These are phyloP conservation scores for Microcebus griseorufus DNA, from an alignment of 2,113 vertebrate species.

Conservation along the genomic window DNA sequence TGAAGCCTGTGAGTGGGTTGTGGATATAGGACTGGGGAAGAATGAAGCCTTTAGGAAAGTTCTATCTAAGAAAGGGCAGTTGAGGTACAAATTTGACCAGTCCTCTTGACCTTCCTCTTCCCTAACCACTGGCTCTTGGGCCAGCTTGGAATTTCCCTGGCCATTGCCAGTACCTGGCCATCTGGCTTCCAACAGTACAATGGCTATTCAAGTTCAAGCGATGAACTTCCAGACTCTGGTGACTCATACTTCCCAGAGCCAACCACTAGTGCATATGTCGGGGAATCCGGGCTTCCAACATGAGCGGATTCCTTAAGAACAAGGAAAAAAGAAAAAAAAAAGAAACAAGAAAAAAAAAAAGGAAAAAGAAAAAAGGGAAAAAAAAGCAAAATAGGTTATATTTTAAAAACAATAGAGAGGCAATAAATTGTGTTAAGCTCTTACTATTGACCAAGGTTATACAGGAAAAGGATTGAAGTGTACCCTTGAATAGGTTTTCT, in stretches of 20 bases:
- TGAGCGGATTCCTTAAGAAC: conserved; percentile 80
- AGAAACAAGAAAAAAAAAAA: neutral
- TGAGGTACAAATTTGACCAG: neutral
- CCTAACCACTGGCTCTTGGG: neutral
- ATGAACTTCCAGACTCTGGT: conserved; percentile 64
- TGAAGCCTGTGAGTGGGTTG: neutral
- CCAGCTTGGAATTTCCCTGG: conserved; percentile 4
- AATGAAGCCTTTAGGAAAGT: neutral
- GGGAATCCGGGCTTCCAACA: conserved; percentile 77
- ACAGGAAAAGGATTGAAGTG: conserved; percentile 68
- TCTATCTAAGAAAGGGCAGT: conserved; percentile 17
- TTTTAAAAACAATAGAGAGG: conserved; percentile 83
- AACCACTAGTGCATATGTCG: conserved; percentile 67
- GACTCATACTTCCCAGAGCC: conserved; percentile 70
- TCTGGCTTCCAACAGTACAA: neutral
- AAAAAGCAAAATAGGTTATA: conserved; percentile 70
- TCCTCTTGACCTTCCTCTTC: neutral
- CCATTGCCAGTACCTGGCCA: conserved; percentile 16
- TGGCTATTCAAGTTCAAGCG: conserved; percentile 57
- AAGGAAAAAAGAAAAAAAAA: conserved; percentile 25
- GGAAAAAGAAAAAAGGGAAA: neutral
- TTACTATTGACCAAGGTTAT: conserved; percentile 77
- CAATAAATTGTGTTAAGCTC: conserved; percentile 84
- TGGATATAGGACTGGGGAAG: neutral
- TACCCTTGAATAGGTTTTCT: conserved; percentile 79